These are phyloP conservation scores for Saccostrea echinata DNA, from an alignment of 1,140 invertebrate genomes.

Conservation along the genomic window DNA sequence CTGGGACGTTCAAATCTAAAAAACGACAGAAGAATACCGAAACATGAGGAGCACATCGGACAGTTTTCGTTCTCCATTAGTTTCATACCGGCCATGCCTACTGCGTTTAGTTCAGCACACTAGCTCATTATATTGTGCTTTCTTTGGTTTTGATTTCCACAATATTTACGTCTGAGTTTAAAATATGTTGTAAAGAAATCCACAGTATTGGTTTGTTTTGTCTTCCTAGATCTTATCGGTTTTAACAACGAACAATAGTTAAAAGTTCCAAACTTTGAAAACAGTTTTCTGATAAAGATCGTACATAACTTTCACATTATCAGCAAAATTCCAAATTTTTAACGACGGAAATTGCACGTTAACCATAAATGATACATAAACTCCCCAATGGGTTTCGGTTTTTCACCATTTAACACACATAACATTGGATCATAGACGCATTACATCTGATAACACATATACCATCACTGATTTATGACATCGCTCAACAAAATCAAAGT, in stretches of 20 bases:
- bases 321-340: too few relatives aligned
- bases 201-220: too few relatives aligned
- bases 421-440: neutral
- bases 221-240: too few relatives aligned
- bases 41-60: slow-evolving; percentile 43
- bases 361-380: too few relatives aligned
- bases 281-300: too few relatives aligned
- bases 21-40: slow-evolving; percentile 52
- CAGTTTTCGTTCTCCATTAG: slow-evolving; percentile 19
- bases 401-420: neutral
- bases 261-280: too few relatives aligned
- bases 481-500: neutral
- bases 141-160: neutral
- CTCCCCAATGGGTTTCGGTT: neutral
- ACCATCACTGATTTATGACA: neutral
- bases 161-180: too few relatives aligned
- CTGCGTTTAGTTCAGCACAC: neutral
- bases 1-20: slow-evolving; percentile 73
- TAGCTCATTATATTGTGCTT: too few relatives aligned
- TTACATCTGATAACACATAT: neutral
- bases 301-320: too few relatives aligned
- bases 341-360: too few relatives aligned
- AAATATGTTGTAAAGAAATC: too few relatives aligned
- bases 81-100: neutral
- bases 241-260: too few relatives aligned